Conservation (phyloP, 2,113 vertebrate species). For the Lagopus muta region DNA sequence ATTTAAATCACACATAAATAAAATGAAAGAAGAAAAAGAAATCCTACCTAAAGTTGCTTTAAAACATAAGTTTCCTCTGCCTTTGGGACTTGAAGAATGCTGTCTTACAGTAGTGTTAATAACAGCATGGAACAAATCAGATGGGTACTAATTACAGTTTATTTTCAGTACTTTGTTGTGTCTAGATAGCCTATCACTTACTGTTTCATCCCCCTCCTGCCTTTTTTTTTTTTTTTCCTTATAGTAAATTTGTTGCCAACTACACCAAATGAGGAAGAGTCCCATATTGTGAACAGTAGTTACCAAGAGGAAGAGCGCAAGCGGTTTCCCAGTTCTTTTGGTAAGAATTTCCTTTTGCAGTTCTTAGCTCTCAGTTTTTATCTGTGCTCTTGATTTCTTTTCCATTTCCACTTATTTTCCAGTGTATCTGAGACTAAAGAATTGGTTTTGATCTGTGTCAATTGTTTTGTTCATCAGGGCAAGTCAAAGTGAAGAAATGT, state of each 20-base stretch:
- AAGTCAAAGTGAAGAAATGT: background rate
- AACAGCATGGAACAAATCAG: background rate
- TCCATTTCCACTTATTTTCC: background rate
- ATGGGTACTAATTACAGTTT: background rate
- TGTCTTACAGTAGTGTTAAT: background rate
- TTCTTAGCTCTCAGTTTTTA: background rate
- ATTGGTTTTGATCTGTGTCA: background rate
- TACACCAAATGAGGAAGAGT: background rate
- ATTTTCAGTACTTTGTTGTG: background rate
- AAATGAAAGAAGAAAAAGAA: background rate
- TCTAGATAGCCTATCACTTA: background rate
- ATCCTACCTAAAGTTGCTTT: background rate
- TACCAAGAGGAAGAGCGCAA: background rate
- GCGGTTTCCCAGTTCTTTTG: background rate
- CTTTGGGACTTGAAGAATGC: background rate
- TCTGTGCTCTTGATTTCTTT: background rate
- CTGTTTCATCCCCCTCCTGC: background rate
- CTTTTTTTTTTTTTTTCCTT: background rate
- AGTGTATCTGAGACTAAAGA: background rate
- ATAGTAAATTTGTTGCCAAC: constrained; percentile 14
- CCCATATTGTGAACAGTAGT: background rate
- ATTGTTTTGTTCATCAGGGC: background rate
- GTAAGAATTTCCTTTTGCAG: constrained; percentile 45
- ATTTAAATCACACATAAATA: background rate
- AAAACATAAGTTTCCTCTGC: background rate